A percentile compares a stretch with the other conserved stretches of the same genome.
Evolutionary conservation across 2,113 vertebrate genomes (phyloP).

Genomic region (Raja brachyura): DNA sequence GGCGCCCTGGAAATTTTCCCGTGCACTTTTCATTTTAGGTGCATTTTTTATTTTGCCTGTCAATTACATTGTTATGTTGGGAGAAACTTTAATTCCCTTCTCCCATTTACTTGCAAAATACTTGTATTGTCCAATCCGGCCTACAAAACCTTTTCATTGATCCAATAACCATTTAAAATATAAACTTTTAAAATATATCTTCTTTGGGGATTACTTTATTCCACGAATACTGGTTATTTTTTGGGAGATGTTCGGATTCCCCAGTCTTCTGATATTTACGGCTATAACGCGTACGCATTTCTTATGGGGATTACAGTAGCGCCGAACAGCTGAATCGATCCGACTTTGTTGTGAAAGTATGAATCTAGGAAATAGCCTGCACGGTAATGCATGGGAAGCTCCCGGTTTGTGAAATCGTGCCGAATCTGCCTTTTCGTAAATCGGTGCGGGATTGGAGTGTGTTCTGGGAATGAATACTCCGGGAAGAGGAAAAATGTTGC

Average conservation of each 20-base stretch:
- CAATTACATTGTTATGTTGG: not conserved
- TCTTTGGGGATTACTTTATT: not conserved
- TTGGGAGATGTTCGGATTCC: too few relatives aligned
- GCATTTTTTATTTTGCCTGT: not conserved
- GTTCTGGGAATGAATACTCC: not conserved
- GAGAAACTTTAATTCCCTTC: too few relatives aligned
- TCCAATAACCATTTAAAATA: not conserved
- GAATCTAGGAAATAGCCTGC: not conserved
- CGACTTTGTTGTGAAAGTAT: conserved; percentile 29
- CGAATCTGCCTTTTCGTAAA: not conserved
- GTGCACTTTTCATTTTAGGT: not conserved
- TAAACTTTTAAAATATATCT: not conserved
- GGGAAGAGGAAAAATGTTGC: not conserved
- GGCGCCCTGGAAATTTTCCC: not conserved
- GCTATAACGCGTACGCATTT: not conserved
- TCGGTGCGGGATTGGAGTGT: not conserved
- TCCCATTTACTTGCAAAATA: not conserved
- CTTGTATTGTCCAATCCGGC: too few relatives aligned
- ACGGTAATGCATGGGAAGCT: not conserved
- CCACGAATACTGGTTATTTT: too few relatives aligned
- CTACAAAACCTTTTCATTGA: not conserved
- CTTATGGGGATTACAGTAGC: not conserved
- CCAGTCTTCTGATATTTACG: not conserved
- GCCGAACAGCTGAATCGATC: not conserved
- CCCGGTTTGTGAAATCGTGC: not conserved